These are phyloP conservation scores for Elymnias hypermnestra DNA, from an alignment of 1,140 invertebrate species.

Conservation along the genomic window DNA sequence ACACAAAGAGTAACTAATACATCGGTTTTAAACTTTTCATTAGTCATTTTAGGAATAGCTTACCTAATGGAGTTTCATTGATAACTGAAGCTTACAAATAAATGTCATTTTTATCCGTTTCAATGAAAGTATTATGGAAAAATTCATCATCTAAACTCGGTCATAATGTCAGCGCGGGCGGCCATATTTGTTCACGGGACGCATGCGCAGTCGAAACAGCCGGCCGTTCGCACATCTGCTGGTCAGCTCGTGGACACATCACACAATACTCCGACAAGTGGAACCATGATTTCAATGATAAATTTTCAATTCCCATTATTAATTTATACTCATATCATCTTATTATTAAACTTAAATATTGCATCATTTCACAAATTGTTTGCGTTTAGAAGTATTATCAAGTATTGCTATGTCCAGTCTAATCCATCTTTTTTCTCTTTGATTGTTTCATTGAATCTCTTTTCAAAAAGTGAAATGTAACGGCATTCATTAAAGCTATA, in stretches of 20 bases:
- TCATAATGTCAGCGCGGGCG: slow-evolving; percentile 28
- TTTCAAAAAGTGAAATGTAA: slow-evolving; percentile 98
- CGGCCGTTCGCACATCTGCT: slow-evolving; percentile 67
- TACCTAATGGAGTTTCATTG: too few species aligned
- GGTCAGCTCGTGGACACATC: slow-evolving; percentile 72
- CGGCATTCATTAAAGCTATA: slow-evolving; percentile 98
- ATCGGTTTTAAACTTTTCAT: too few species aligned
- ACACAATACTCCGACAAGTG: slow-evolving; percentile 35
- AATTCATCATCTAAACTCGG: slow-evolving; percentile 11
- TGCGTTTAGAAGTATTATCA: too few species aligned
- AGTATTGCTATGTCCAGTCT: too few species aligned
- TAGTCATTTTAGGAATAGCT: too few species aligned
- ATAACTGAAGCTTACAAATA: too few species aligned
- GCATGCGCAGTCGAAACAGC: slow-evolving; percentile 65
- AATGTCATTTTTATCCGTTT: too few species aligned
- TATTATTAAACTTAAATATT: not conserved
- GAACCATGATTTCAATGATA: slow-evolving; percentile 14
- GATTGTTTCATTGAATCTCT: slow-evolving; percentile 95
- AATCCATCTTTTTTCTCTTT: slow-evolving; percentile 91
- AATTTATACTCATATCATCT: too few species aligned
- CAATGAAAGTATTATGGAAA: not conserved
- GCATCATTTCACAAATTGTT: not conserved
- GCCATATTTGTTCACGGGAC: slow-evolving; percentile 59
- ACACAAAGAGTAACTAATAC: too few species aligned
- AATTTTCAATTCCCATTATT: too few species aligned